Percentiles rank a stretch among this genome's conserved stretches.
Conservation (phyloP, 2,113 vertebrate genomes). For the Daubentonia madagascariensis region DNA sequence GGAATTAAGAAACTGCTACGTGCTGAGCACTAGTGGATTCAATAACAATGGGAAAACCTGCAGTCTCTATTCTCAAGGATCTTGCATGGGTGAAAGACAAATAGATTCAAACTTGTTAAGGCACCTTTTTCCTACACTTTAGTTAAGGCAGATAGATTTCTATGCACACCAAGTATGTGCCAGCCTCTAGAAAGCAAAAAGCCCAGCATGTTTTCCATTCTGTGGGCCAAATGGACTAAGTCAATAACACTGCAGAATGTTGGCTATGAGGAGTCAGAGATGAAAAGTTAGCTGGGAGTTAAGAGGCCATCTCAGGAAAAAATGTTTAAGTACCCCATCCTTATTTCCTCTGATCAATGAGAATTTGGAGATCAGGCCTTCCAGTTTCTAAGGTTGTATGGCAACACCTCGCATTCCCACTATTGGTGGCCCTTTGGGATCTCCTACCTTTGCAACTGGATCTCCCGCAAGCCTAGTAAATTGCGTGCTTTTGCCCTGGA, state of each 20-base stretch:
- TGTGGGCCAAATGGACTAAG: not conserved
- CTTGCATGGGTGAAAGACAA: not conserved
- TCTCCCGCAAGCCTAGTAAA: not conserved
- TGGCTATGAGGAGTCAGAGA: conserved; percentile 20
- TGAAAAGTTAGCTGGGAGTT: conserved; percentile 22
- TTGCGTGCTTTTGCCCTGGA: not conserved
- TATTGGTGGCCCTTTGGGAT: not conserved
- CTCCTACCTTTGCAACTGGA: not conserved
- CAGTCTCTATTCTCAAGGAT: not conserved
- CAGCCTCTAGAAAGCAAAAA: not conserved
- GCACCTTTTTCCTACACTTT: not conserved
- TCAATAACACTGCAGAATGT: conserved; percentile 25
- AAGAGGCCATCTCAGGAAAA: conserved; percentile 8
- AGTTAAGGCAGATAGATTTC: not conserved
- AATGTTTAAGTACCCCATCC: not conserved
- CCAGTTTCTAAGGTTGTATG: not conserved
- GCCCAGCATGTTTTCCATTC: conserved; percentile 1
- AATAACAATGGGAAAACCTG: not conserved
- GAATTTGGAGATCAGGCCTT: not conserved
- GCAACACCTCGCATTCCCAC: not conserved
- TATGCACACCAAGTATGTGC: not conserved
- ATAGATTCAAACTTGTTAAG: not conserved
- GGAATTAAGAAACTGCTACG: not conserved
- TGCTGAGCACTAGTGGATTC: not conserved
- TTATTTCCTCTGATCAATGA: not conserved